Base-by-base conservation (phyloP, 2,113 vertebrate species). In the Heterotis niloticus region DNA sequence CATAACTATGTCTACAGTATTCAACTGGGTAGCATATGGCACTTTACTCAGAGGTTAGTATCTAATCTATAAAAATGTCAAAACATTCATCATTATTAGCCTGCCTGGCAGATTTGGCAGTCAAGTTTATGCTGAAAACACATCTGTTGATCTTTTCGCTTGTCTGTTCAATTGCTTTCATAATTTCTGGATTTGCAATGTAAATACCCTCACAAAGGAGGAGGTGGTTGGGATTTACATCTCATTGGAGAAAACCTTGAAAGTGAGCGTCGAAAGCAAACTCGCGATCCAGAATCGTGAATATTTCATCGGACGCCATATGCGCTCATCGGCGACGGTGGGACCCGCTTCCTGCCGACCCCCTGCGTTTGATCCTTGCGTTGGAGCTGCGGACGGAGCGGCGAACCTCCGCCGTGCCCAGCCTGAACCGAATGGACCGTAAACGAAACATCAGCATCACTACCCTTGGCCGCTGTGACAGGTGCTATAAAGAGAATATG, bases 281-380 rank as follows among this genome's bases (percentile, higher is more conserved):
- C 5, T 13, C 20, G 72, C 16, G 20, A 77, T 71, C 62, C 28
- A 65, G 68, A 56, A n/a, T 62, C 10, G 78, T 73, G 68, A 81
- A 81, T 78, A 81, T 81, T 81, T 77, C 26, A 81, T 72, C 67
- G 65, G 65, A 54, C 72, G 60, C 68, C 80, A 81, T 81, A 77
- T 81, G 75, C 72, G 80, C 57, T 29, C 76, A 64, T 76, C 69
- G 68, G 68, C 17, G 56, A 71, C 67, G 62, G 77, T 7, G 34
- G 75, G 80, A 54, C 75, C 68, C 29, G 17, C 68, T 64, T 62
- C 74, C 70, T 75, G 71, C 70, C 60, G 66, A 24, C 56, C 51
- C 44, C 29, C 10, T 23, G 44, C 28, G 29, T 79, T 77, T 81
- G 75, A 81, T 81, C 80, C 77, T 23, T 23, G 54, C 24, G 18